Base-by-base conservation (phyloP, 2,113 vertebrate genomes). In the Eira barbara region DNA sequence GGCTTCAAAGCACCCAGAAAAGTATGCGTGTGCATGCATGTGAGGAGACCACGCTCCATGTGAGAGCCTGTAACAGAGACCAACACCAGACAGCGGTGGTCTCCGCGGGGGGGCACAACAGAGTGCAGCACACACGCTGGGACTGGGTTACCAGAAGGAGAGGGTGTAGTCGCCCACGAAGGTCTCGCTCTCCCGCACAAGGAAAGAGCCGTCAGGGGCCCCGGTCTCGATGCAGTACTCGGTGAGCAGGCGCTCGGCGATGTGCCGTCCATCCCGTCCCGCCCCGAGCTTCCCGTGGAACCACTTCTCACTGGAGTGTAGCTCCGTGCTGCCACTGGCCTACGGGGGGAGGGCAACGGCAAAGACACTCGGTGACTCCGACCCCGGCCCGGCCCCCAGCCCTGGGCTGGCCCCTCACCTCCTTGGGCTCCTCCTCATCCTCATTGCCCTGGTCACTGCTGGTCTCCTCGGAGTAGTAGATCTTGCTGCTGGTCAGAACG, bases 401-500 rank as follows among this genome's bases (percentile, higher is more conserved):
- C 82, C 42, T 0, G 36, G 92, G 78, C 52, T 5, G 18, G 34
- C 42, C 27, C 85, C 99, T 98, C 98, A 99, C 99, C 99, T 99
- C 99, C 95, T 99, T 99, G 91, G 99, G 99, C 94, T 99, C 99
- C 97, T 99, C 99, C 84, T 99, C 99, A 21, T 99, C 99, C 82
- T 99, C 99, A 0, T 99, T 99, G 91, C 99, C 99, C 97, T 99
- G 99, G 98, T 99, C 99, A 92, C 96, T 99, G 42, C 99, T 99
- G 31, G 99, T 99, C 98, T 99, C 99, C 76, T 99, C 99, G 2
- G 99, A 99, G 97, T 99, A 99, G 98, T 99, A 99, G 98, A 99
- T 99, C 98, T 99, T 99, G 98, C 98, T 99, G 99, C 99, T 99
- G 94, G 99, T 99, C 98, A 99, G 98, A 96, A 99, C 99, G 47